Percentiles rank a stretch among this genome's conserved stretches.
Conservation (phyloP, 1,140 invertebrate species). For the Solenopsis invicta region DNA sequence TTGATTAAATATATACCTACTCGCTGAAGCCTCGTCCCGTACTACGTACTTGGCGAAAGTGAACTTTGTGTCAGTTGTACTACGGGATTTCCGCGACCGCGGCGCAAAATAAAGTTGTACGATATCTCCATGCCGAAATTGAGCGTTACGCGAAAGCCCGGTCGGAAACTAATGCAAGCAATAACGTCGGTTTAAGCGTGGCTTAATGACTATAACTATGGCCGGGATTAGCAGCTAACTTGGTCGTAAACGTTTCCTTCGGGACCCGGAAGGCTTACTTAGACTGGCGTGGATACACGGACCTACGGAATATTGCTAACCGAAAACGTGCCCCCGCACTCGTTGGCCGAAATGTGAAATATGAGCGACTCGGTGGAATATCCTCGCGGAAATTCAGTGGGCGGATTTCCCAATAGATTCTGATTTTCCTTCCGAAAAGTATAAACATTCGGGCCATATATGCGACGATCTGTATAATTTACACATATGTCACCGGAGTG, state of each 20-base stretch:
- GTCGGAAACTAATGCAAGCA: constrained; percentile 78
- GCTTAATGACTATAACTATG: constrained; percentile 80
- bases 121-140: constrained; percentile 50
- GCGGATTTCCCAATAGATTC: constrained; percentile 41
- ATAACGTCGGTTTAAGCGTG: constrained; percentile 76
- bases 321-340: constrained; percentile 67
- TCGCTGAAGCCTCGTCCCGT: not conserved
- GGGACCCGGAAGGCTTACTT: constrained; percentile 64
- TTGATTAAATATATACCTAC: not conserved
- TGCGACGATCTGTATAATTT: not conserved
- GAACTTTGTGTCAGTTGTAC: not conserved
- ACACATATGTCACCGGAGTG: not conserved
- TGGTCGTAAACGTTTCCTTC: constrained; percentile 81
- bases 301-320: constrained; percentile 62
- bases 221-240: constrained; percentile 81
- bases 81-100: not conserved
- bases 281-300: constrained; percentile 56
- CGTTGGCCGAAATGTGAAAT: constrained; percentile 71
- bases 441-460: not conserved
- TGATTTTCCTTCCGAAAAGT: constrained; percentile 33
- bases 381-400: constrained; percentile 36
- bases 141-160: constrained; percentile 50
- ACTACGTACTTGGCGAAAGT: no score
- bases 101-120: constrained; percentile 51
- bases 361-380: constrained; percentile 44